phyloP scores from a whole-genome alignment of 2,797 vertebrate species.

The Hybognathus amarus region DNA sequence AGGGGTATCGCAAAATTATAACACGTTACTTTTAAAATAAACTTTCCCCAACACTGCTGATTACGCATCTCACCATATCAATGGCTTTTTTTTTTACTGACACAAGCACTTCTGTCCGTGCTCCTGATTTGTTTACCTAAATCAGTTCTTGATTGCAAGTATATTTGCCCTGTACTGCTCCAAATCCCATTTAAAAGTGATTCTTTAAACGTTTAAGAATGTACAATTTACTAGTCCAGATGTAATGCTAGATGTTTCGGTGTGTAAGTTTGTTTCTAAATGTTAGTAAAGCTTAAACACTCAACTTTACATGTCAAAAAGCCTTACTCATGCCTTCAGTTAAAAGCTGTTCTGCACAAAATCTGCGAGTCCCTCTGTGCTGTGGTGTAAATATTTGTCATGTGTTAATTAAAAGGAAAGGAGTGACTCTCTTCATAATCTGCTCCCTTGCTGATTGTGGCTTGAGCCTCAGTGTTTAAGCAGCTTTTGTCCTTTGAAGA shows the following conservation, averaged over 20 bases:
- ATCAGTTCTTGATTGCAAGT: background rate
- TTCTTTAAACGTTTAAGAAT: background rate
- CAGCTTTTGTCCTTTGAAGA: conserved; percentile 57
- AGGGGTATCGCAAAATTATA: background rate
- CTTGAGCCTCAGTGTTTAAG: conserved; percentile 32
- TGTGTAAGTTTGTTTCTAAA: conserved; percentile 28
- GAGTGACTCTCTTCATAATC: conserved; percentile 11
- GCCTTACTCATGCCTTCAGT: conserved; percentile 3
- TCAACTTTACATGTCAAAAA: conserved; percentile 1
- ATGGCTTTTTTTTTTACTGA: background rate
- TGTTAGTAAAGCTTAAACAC: conserved; percentile 14
- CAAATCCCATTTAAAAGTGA: background rate
- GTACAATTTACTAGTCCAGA: conserved; percentile 15
- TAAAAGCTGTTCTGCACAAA: conserved; percentile 1
- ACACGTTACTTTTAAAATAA: background rate
- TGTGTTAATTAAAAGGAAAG: conserved; percentile 44
- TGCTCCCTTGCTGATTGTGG: background rate
- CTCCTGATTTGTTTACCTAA: background rate
- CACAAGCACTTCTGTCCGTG: background rate
- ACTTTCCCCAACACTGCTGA: background rate
- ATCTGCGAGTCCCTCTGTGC: background rate
- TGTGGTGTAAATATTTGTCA: conserved; percentile 47
- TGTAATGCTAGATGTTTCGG: conserved; percentile 20
- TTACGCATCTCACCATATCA: background rate
- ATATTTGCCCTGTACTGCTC: background rate